Base-by-base conservation (phyloP, 2,888 invertebrate genomes). In the Drosophila pseudotakahashii region DNA sequence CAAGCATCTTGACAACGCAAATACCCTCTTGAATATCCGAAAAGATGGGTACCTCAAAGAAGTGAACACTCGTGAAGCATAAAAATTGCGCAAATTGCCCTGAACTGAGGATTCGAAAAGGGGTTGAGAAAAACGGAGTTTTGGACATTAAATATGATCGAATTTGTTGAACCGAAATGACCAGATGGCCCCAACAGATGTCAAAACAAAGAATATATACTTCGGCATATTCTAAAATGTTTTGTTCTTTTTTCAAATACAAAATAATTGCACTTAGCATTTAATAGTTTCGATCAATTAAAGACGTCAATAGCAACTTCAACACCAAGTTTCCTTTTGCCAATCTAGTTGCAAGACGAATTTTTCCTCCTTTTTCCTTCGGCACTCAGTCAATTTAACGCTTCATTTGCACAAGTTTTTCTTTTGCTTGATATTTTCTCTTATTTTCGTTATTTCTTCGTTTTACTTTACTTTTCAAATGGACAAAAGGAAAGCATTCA, bases 301-400 rank as follows among this genome's bases (percentile, higher is more conserved):
- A 50, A 36, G 62, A 19, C 59, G 16, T 62, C 47, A 32, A 58
- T 32, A 16, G 47, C 47, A 58, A 62, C 32, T 41, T 26, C 16
- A 37, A 41, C 32, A 58, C 10, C 34, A 58, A 59, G 47, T 59
- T 62, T 58, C 14, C 30, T n/a, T 14, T 23, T 16, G 34, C 45
- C 36, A 37, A 37, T 37, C 26, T 59, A 52, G 53, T 41, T 32
- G 4, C 19, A 53, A 32, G 13, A 67, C 32, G 39, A 41, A 30
- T 55, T 47, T n/a, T 30, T 7, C 63, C 30, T 42, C 13, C 13
- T 19, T 34, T 52, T 32, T 23, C n/a, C 48, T 47, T 16, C 19
- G 13, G 63, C 77, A 66, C 55, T 70, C 69, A 77, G 48, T 74
- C 73, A 82, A 79, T 79, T 81, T 79, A 80, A 71, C 77, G 80